Evolutionary conservation across 1,140 invertebrate species (phyloP).

Genomic region (Hydropsyche tenuis): DNA sequence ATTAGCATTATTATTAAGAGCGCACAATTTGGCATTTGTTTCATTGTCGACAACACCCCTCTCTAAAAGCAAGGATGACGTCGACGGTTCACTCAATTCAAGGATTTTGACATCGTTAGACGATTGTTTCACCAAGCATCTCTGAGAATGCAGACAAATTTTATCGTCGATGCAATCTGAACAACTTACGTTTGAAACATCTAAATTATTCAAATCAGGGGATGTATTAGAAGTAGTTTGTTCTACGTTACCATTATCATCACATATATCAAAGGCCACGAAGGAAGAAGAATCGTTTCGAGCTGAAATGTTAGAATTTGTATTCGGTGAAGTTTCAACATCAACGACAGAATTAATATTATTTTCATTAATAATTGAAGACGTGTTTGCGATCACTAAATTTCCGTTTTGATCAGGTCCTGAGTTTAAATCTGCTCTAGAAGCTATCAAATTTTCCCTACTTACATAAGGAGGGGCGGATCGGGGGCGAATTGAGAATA

Average conservation of each 20-base stretch:
- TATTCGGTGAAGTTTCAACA: background rate
- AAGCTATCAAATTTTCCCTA: constrained; percentile 55
- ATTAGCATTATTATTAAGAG: background rate
- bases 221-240: background rate
- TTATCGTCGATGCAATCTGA: background rate
- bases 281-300: background rate
- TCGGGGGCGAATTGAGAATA: constrained; percentile 65
- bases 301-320: background rate
- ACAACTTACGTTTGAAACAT: constrained; percentile 2
- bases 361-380: background rate
- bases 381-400: background rate
- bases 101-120: background rate
- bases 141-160: too few species aligned
- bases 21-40: background rate
- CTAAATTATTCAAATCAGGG: background rate
- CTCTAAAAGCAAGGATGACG: background rate
- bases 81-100: constrained; percentile 2
- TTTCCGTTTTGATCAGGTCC: background rate
- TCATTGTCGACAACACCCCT: too few species aligned
- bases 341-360: background rate
- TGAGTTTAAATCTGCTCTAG: background rate
- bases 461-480: constrained; percentile 66
- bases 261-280: constrained; percentile 29
- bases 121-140: background rate
- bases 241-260: constrained; percentile 32